Evolutionary conservation across 2,888 invertebrate genomes (phyloP).

Genomic region (Lasioglossum figueresi): DNA sequence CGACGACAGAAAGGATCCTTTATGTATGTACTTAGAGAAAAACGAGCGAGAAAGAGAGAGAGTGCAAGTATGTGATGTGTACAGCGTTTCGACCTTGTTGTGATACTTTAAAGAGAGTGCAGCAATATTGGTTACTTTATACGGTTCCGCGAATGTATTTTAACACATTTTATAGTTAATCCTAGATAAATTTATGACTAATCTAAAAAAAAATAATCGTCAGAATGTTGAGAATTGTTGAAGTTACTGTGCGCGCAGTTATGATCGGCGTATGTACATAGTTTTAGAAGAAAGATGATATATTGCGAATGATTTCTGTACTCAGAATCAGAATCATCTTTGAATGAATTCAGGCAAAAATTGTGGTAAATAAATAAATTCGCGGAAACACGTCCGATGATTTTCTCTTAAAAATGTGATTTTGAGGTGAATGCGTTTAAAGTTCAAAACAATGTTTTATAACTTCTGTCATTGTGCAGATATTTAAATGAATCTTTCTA

Average conservation of each 20-base stretch:
- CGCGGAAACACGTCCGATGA: not conserved
- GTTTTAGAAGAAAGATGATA: not conserved
- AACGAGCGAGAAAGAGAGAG: not conserved
- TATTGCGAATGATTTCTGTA: not conserved
- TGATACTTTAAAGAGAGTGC: slow-evolving; percentile 63
- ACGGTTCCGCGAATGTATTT: not conserved
- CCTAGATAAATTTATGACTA: not conserved
- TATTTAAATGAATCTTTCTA: not conserved
- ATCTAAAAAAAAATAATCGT: not conserved
- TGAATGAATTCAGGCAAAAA: not conserved
- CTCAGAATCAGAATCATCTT: not conserved
- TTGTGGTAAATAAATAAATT: not conserved
- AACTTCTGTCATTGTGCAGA: not conserved
- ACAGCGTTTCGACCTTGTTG: slow-evolving; percentile 46
- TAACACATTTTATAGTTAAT: not conserved
- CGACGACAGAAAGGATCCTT: slow-evolving; percentile 46
- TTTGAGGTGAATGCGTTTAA: not conserved
- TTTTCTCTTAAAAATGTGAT: not conserved
- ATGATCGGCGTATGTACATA: not conserved
- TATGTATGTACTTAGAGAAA: slow-evolving; percentile 63
- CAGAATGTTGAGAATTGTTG: not conserved
- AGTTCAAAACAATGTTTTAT: not conserved
- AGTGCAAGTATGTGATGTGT: not conserved
- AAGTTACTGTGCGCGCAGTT: not conserved
- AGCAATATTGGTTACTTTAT: not conserved